phyloP scores from a whole-genome alignment of 2,888 invertebrate species.

The Tanaodytes sp. region DNA sequence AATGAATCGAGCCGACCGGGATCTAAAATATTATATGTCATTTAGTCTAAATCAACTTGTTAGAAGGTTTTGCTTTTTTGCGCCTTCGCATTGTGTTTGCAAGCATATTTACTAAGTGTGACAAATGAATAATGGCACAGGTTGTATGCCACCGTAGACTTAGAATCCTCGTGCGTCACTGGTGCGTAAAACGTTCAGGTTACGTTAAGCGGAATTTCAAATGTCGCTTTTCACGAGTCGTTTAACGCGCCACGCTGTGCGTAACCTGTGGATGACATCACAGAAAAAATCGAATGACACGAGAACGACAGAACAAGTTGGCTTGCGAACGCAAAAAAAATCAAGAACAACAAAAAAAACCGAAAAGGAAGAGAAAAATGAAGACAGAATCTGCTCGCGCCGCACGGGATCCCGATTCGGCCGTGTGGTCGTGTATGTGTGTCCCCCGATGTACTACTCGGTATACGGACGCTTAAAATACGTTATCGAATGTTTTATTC shows the following conservation, averaged over 20 bases:
- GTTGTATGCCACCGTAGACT: conserved; percentile 44
- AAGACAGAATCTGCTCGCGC: conserved; percentile 38
- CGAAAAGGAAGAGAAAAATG: conserved; percentile 40
- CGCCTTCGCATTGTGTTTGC: conserved; percentile 39
- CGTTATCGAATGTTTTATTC: conserved; percentile 73
- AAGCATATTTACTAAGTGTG: conserved; percentile 44
- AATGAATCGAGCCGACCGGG: conserved; percentile 13
- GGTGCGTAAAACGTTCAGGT: conserved; percentile 50
- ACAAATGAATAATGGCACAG: conserved; percentile 54
- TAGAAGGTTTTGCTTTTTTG: conserved; percentile 36
- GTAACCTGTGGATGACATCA: conserved; percentile 49
- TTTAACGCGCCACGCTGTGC: conserved; percentile 50
- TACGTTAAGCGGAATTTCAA: conserved; percentile 50
- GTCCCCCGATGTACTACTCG: conserved; percentile 19
- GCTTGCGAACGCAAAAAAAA: conserved; percentile 40
- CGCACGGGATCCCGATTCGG: conserved; percentile 13
- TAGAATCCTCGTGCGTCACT: conserved; percentile 42
- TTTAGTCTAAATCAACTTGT: conserved; percentile 39
- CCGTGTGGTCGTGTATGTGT: conserved; percentile 26
- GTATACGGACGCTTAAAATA: conserved; percentile 64
- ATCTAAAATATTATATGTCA: conserved; percentile 30
- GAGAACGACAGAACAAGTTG: conserved; percentile 46
- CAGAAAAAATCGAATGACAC: conserved; percentile 53
- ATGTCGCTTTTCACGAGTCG: conserved; percentile 53
- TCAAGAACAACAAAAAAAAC: conserved; percentile 46